Percentiles rank a stretch among this genome's conserved stretches.
Evolutionary conservation across 2,888 invertebrate species (phyloP).

Genomic region (Cantharis lateralis): DNA sequence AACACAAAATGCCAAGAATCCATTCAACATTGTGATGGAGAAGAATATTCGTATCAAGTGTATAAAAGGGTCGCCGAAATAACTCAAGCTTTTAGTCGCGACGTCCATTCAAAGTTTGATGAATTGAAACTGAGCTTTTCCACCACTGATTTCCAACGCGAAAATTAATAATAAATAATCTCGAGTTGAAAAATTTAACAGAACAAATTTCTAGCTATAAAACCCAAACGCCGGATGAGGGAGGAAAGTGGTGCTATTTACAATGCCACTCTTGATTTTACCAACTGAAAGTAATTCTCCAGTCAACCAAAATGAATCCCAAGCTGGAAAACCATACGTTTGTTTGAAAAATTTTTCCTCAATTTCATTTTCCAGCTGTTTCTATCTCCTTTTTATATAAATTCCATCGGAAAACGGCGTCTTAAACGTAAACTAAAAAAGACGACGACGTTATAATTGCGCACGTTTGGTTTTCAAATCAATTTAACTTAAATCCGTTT

Average conservation of each 20-base stretch:
- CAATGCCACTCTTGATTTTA: conserved; percentile 12
- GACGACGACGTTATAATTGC: conserved; percentile 3
- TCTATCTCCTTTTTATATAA: not conserved
- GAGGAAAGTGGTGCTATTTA: not conserved
- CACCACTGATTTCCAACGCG: not conserved
- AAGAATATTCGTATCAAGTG: conserved; percentile 7
- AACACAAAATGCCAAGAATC: conserved; percentile 10
- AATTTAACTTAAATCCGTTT: conserved; percentile 25
- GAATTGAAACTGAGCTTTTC: not conserved
- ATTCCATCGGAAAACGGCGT: not conserved
- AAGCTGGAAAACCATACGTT: conserved; percentile 13
- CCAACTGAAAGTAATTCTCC: conserved; percentile 21
- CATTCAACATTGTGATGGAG: conserved; percentile 6
- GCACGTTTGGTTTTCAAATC: conserved; percentile 27
- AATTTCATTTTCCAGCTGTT: not conserved
- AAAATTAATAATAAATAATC: not conserved
- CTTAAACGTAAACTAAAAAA: conserved; percentile 6
- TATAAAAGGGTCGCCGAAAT: conserved; percentile 14
- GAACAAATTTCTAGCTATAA: conserved; percentile 17
- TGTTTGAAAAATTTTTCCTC: not conserved
- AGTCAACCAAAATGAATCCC: conserved; percentile 21
- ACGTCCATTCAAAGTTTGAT: not conserved
- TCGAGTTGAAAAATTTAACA: conserved; percentile 14
- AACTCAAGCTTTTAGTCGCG: not conserved
- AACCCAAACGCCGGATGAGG: conserved; percentile 5